These are phyloP conservation scores for Amazona vittata DNA, from an alignment of 2,113 vertebrate species.

Conservation along the genomic window DNA sequence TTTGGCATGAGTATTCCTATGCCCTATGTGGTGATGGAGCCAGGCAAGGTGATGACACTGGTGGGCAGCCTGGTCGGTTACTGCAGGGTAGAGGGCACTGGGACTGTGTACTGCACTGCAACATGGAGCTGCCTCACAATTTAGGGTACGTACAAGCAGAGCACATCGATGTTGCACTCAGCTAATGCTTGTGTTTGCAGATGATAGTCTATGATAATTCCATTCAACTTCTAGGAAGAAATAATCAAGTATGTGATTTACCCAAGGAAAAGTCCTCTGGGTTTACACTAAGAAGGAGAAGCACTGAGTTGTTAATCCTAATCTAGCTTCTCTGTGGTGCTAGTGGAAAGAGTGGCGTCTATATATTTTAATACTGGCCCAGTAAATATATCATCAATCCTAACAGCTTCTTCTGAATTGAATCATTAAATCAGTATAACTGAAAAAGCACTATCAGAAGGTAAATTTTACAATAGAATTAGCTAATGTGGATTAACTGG, in stretches of 20 bases:
- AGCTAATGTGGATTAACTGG: not conserved
- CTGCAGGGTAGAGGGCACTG: not conserved
- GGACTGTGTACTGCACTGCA: not conserved
- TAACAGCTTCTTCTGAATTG: not conserved
- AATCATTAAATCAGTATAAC: not conserved
- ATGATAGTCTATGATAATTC: not conserved
- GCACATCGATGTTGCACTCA: fast-evolving
- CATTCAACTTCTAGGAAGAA: not conserved
- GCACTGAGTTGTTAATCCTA: not conserved
- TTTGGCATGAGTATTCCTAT: not conserved
- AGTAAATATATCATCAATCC: not conserved
- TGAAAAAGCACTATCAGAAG: not conserved
- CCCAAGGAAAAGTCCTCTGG: not conserved
- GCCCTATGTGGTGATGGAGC: not conserved
- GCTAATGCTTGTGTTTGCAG: not conserved
- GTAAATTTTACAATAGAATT: not conserved
- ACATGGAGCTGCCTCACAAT: not conserved
- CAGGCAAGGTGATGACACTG: not conserved
- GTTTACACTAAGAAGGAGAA: not conserved
- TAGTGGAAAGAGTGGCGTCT: not conserved
- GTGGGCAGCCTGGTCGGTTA: not conserved
- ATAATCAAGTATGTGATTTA: not conserved
- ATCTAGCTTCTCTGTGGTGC: not conserved
- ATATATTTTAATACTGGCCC: not conserved
- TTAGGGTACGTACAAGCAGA: not conserved